Evolutionary conservation across 2,113 vertebrate genomes (phyloP).

Genomic region (Ariopsis seemanni): DNA sequence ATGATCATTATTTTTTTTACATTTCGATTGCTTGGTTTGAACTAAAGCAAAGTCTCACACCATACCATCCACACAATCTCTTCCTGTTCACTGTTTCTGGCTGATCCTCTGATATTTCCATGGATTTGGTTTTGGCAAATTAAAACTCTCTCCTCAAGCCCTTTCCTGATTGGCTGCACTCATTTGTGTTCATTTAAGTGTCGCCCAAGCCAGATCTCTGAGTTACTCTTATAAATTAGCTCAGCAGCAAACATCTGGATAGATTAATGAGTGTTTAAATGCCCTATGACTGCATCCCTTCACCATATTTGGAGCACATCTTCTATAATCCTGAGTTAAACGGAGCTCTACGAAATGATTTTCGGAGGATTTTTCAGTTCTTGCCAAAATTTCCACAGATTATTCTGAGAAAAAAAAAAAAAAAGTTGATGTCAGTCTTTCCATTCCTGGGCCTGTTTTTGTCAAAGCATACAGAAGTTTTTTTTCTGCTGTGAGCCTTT

Average conservation of each 20-base stretch:
- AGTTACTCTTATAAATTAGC: not conserved
- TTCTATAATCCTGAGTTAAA: not conserved
- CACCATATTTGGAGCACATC: not conserved
- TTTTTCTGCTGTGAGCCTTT: too few relatives aligned
- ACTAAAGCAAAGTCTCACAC: not conserved
- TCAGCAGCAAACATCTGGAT: not conserved
- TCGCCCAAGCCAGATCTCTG: not conserved
- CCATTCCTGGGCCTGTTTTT: not conserved
- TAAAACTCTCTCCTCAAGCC: not conserved
- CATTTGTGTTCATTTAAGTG: not conserved
- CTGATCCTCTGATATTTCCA: not conserved
- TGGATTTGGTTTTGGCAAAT: not conserved
- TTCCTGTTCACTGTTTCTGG: not conserved
- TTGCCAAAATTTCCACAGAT: not conserved
- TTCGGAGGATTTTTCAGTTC: not conserved
- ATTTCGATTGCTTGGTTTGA: not conserved
- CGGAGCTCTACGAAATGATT: not conserved
- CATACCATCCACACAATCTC: not conserved
- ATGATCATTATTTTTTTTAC: too few relatives aligned
- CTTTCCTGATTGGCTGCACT: not conserved
- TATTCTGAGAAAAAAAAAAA: not conserved
- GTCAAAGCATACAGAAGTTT: too few relatives aligned
- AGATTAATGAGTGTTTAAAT: not conserved
- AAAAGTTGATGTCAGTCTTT: not conserved
- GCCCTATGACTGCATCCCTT: not conserved